Base-by-base conservation (phyloP, 2,113 vertebrate species). In the Acrocephalus arundinaceus region DNA sequence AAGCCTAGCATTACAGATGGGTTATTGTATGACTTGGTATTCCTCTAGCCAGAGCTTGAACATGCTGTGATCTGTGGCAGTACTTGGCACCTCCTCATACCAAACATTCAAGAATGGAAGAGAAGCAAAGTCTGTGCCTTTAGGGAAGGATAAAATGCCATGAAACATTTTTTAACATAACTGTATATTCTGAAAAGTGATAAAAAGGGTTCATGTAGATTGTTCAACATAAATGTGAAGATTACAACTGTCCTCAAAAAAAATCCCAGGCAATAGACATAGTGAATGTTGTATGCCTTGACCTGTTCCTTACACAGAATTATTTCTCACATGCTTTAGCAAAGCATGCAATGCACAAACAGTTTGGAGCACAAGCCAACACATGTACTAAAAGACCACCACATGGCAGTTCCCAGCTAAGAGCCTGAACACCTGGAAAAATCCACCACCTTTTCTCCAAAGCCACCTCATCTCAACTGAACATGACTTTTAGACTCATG, bases 91-190 rank as follows among this genome's bases (percentile, higher is more conserved):
- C 58, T 90, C 70, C 76, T 46, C 63, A 10, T 1, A 82, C 55
- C 80, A 92, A 90, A 94, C 65, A 70, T 65, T 87, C 75, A 54
- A 90, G 83, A 85, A 90, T 74, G 61, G 59, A 95, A 90, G 25
- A 87, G n/a, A 66, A 96, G 76, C 17, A 52, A 51, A 24, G 25
- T 58, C 57, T 81, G 72, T 58, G 49, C 24, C 48, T 72, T 72
- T 46, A 90, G 52, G 45, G 57, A 77, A 84, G 48, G 37, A 61
- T 72, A 57, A 90, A 90, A 65, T 43, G 62, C 52, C 46, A 67
- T 49, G 59, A 90, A 45, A 72, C 89, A 78, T 10, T 54, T 43
- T 83, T 89, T 30, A 81, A 71, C 67, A 54, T 62, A 57, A 52
- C 7, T 35, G 17, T 21, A 41, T 52, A 73, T 33, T 31, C 37